Base-by-base conservation (phyloP, 2,113 vertebrate species). In the Pipra filicauda region DNA sequence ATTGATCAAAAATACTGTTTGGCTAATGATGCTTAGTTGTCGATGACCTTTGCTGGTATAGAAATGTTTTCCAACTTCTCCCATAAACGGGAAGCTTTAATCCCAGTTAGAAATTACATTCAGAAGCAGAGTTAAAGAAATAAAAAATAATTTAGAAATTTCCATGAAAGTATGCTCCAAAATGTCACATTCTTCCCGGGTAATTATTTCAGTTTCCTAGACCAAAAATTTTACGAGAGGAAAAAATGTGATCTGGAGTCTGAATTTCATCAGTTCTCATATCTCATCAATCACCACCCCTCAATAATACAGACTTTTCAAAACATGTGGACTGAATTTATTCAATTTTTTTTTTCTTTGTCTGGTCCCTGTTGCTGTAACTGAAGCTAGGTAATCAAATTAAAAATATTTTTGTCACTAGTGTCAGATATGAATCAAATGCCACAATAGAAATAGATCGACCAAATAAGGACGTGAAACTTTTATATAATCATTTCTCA, bases 391-490 rank as follows among this genome's bases (percentile, higher is more conserved):
- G 49, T 72, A 93, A 93, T 24, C 13, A 57, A 91, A 93, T 58
- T 57, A n/a, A 80, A 88, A 88, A 59, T 59, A 83, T 55, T 93
- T 88, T 81, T 81, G 30, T 58, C 54, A 73, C 58, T 91, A 48
- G 49, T 88, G 31, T 48, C 65, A 93, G 59, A 69, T 85, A 85
- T 88, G 70, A 93, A 79, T 93, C 86, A 92, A 92, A 92, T 79
- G 72, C 51, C 82, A 83, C 66, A 92, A 83, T 59, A 87, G 72
- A 92, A 95, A 90, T 74, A 95, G 77, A 87, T 49, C 49, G 58
- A 65, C 61, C 57, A 69, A 90, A 87, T 64, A 74, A 74, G 71
- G 35, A 85, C 39, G 19, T 85, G 75, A 69, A 44, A 59, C 81
- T 82, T 91, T 78, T 82, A 81, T 64, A 91, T 69, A 91, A 91